Evolutionary conservation across 2,797 vertebrate genomes (phyloP).

Genomic region (Myripristis jacobus): DNA sequence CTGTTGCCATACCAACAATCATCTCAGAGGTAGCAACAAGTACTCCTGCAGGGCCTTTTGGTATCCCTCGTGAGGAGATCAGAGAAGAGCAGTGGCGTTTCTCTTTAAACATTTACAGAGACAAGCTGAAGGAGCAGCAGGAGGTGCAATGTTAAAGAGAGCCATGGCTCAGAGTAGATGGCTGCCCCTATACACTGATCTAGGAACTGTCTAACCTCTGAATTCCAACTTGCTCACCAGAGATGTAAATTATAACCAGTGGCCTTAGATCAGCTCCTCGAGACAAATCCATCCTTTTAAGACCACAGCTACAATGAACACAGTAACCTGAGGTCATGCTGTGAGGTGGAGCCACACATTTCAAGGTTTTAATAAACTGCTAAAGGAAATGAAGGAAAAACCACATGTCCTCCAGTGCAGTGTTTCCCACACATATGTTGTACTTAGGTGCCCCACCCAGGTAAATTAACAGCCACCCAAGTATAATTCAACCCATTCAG

Average conservation of each 20-base stretch:
- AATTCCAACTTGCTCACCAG: slow-evolving; percentile 3
- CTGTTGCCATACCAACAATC: slow-evolving; percentile 77
- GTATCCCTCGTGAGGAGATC: slow-evolving; percentile 63
- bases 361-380: slow-evolving; percentile 58
- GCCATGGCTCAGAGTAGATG: slow-evolving; percentile 6
- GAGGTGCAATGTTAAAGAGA: slow-evolving; percentile 13
- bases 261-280: slow-evolving; percentile 30
- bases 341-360: slow-evolving; percentile 50
- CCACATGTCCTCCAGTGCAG: slow-evolving; percentile 17
- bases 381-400: slow-evolving; percentile 27
- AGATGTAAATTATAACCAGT: slow-evolving; percentile 11
- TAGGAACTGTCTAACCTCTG: slow-evolving; percentile 13
- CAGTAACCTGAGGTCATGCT: slow-evolving; percentile 40
- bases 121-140: slow-evolving; percentile 36
- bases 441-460: too few relatives aligned
- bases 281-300: slow-evolving; percentile 33
- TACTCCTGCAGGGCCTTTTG: slow-evolving; percentile 60
- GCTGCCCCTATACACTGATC: neutral
- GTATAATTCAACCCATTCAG: too few relatives aligned
- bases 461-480: too few relatives aligned
- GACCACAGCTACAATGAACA: slow-evolving; percentile 25
- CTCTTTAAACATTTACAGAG: slow-evolving; percentile 66
- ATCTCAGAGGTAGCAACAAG: slow-evolving; percentile 74
- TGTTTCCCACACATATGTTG: too few relatives aligned
- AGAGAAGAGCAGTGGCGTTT: slow-evolving; percentile 49